Evolutionary conservation across 2,888 invertebrate species (phyloP), one percentile per base, ranked within the genome.

Genomic region (Halocaridina rubra): DNA sequence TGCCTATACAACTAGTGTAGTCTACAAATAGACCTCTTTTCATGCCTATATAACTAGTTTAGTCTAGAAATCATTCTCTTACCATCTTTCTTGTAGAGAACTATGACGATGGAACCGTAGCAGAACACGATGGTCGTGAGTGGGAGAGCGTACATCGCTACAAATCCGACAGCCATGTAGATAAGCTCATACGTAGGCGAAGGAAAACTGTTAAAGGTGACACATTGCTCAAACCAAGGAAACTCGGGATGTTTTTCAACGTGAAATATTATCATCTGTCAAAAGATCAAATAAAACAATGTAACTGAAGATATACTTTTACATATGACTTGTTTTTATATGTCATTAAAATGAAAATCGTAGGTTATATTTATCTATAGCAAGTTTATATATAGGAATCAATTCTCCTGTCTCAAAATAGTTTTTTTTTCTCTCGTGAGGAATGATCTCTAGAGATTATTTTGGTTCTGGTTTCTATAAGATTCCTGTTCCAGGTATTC

Each of bases 201-300:
- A n/a, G 95, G 94, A 90, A 97, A 94, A 72, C 95, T 94, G 89
- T 96, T 94, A 91, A 95, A 96, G 0, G 96, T 95, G 80, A 98
- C 96, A 91, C 98, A 98, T 90, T 98, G 98, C 89, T 94, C 94
- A 91, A 96, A 98, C 95, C 95, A 96, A 64, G 93, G 93, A 80
- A 94, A 93, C 77, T 94, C 93, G 0, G 98, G 98, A 92, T 98
- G 98, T 57, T 92, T 92, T 90, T 96, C 96, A 77, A 96, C 93
- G 90, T 97, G 97, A 91, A 98, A 98, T 46, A 88, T 87, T 2
- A 86, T 4, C 4, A 75, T 71, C 88, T 88, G 86, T 16, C 7
- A 29, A 57, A 46, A 27, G 22, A 8, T 2, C 16, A 22, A 5
- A 19, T 16, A 64, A 19, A 59, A 13, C 59, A 39, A n/a, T 22